Conservation (phyloP, 1,140 invertebrate genomes). For the Teleogryllus occipitalis region DNA sequence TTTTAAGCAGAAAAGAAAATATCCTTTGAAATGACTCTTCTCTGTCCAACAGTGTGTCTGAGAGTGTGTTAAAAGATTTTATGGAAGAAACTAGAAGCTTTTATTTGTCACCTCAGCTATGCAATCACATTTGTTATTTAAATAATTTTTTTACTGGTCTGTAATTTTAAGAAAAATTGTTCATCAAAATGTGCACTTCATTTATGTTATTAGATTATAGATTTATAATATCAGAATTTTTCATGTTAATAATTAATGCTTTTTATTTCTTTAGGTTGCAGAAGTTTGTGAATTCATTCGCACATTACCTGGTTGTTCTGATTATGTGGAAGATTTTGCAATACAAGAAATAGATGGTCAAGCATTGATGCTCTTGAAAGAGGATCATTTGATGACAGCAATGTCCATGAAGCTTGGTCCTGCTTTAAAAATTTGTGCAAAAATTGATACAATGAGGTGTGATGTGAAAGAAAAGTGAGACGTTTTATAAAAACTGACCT, state of each 20-base stretch:
- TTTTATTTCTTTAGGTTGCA: constrained; percentile 41
- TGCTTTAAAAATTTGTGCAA: constrained; percentile 87
- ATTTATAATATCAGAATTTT: no score
- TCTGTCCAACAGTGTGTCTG: no score
- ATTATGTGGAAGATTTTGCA: constrained; percentile 91
- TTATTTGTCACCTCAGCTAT: no score
- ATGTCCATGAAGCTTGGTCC: constrained; percentile 94
- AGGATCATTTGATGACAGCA: constrained; percentile 88
- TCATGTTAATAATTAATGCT: background rate
- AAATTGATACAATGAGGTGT: constrained; percentile 66
- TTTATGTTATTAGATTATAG: no score
- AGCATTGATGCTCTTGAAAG: constrained; percentile 86
- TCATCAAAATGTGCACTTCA: no score
- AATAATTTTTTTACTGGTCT: no score
- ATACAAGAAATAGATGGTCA: constrained; percentile 94
- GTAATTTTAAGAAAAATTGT: no score
- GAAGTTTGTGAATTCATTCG: constrained; percentile 81
- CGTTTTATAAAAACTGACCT: background rate
- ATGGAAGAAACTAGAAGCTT: no score
- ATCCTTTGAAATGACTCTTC: no score
- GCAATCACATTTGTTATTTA: no score
- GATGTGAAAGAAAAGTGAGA: constrained; percentile 33
- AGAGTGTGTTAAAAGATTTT: no score
- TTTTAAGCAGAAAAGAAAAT: no score
- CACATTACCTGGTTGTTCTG: constrained; percentile 74